Base-by-base conservation (phyloP, 1,140 invertebrate species). In the Camponotus pennsylvanicus region DNA sequence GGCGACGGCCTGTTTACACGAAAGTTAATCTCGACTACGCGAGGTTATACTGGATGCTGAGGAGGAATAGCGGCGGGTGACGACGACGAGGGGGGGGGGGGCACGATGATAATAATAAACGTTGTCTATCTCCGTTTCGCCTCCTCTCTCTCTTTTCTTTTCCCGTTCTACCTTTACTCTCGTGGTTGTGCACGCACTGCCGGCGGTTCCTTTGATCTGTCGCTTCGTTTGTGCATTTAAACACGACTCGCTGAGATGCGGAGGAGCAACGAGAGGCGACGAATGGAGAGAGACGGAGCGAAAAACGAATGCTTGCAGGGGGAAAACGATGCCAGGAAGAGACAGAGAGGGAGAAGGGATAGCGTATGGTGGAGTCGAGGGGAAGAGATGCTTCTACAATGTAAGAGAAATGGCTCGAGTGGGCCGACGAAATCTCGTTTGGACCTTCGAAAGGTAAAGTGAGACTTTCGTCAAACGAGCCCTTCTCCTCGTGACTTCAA, bases 181-280 rank as follows among this genome's bases (percentile, higher is more conserved):
- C 76, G 59, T 86, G 86, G 49, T 88, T 86, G 64, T 87, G 73
- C 90, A 55, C 86, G 82, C 67, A n/a, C 69, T 67, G 78, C n/a
- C 71, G 85, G 89, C 84, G 92, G 89, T 86, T 73, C 77, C 93
- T 95, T 95, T 95, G 94, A 95, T 94, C 93, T 93, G 78, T 88
- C 88, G 92, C 89, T 93, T 92, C 93, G 93, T 94, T 94, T 95
- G 93, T 93, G 90, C 92, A 88, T 93, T 94, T 94, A 94, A 94
- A 93, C 93, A 90, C 92, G 91, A 86, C 90, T 93, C 93, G 91
- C 89, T 91, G 88, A 92, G 92, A 91, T 86, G 78, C 45, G 87
- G 55, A 88, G 57, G 57, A 66, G 75, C 84, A 52, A 27, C 18
- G 66, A 61, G 59, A 63, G 70, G n/a, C 69, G 59, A 32, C 32